phyloP scores from a whole-genome alignment of 1,140 invertebrate species.

The Drosophila tsacasi region DNA sequence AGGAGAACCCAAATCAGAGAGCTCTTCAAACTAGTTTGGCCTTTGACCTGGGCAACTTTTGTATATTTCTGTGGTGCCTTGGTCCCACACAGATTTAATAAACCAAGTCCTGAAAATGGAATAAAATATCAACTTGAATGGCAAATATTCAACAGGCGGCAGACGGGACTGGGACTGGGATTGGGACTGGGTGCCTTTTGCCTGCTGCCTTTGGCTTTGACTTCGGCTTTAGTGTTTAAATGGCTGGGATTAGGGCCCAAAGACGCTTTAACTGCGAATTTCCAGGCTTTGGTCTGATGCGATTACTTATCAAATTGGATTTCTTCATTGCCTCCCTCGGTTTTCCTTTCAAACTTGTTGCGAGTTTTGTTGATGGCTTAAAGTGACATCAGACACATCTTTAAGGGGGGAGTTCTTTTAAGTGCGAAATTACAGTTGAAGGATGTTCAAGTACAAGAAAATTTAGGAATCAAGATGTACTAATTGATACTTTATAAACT shows the following conservation, averaged over 20 bases:
- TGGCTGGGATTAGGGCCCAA: constrained; percentile 42
- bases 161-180: too few species aligned
- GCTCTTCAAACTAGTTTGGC: constrained; percentile 40
- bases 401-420: constrained; percentile 3
- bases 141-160: constrained; percentile 58
- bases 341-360: neutral
- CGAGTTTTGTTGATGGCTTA: constrained; percentile 25
- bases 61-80: constrained; percentile 14
- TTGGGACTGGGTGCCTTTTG: neutral
- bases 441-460: neutral
- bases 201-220: constrained; percentile 22
- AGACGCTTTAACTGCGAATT: constrained; percentile 42
- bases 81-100: constrained; percentile 59
- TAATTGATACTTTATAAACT: neutral
- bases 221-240: constrained; percentile 33
- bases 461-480: neutral
- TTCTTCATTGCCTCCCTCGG: constrained; percentile 27
- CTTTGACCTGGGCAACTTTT: constrained; percentile 43
- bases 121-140: constrained; percentile 24
- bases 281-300: constrained; percentile 46
- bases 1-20: constrained; percentile 30
- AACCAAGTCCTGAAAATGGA: constrained; percentile 26
- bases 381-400: constrained; percentile 21
- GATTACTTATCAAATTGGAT: constrained; percentile 57
- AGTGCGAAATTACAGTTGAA: neutral